phyloP scores from a whole-genome alignment of 2,888 invertebrate species.

The Marronus borbonicus region DNA sequence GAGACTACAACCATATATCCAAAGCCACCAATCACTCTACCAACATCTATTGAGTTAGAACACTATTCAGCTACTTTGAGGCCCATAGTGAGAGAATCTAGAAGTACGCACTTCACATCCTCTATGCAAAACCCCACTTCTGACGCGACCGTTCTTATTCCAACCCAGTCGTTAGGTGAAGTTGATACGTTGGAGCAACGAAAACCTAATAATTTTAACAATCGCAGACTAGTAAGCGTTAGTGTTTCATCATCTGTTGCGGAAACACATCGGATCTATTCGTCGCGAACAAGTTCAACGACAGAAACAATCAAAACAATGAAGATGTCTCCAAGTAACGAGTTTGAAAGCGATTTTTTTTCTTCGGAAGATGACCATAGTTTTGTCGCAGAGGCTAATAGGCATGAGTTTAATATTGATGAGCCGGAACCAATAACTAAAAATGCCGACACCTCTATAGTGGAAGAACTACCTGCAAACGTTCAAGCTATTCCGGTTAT shows the following conservation, averaged over 20 bases:
- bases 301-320: slow-evolving; percentile 38
- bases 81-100: slow-evolving; percentile 35
- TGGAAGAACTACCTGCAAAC: slow-evolving; percentile 60
- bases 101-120: slow-evolving; percentile 43
- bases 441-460: slow-evolving; percentile 59
- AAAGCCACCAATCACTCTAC: slow-evolving; percentile 51
- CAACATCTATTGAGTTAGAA: slow-evolving; percentile 47
- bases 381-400: slow-evolving; percentile 73
- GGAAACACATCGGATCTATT: slow-evolving; percentile 33
- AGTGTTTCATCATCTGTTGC: slow-evolving; percentile 41
- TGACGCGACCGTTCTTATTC: slow-evolving; percentile 25
- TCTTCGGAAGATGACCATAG: slow-evolving; percentile 70
- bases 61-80: slow-evolving; percentile 39
- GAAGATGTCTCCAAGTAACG: slow-evolving; percentile 56
- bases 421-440: slow-evolving; percentile 74
- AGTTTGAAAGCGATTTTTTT: slow-evolving; percentile 58
- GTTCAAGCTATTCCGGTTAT: slow-evolving; percentile 58
- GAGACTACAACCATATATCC: slow-evolving; percentile 53
- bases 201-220: slow-evolving; percentile 48
- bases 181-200: slow-evolving; percentile 26
- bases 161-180: slow-evolving; percentile 41
- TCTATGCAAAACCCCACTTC: slow-evolving; percentile 7
- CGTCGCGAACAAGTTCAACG: slow-evolving; percentile 32
- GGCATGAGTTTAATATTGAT: slow-evolving; percentile 75
- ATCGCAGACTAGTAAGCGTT: slow-evolving; percentile 38